Evolutionary conservation across 1,140 invertebrate genomes (phyloP), one percentile per base, ranked within the genome.

Genomic region (Papilio polyxenes): DNA sequence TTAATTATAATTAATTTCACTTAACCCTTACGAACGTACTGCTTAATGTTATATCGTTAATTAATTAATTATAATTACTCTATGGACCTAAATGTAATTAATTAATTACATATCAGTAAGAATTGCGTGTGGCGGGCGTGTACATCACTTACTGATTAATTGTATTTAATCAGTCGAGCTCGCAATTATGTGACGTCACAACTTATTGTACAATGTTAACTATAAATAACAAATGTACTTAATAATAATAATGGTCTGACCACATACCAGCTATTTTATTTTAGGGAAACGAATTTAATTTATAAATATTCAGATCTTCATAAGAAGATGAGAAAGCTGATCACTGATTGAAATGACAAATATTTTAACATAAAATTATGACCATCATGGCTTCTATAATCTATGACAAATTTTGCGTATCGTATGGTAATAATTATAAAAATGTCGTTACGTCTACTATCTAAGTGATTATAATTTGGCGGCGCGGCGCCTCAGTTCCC

Each of bases 401-500:
- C 56, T 59, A 59, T 59, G 56, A 20, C 8, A 17, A 59, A 3
- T 20, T 59, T 20, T 59, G 56, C 7, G 2, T 59, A 59, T 59
- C 11, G 65, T 37, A 6, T 15, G 3, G 1, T 37, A 40, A 37
- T 10, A 37, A 3, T 3, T 15, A 40, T 37, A 49, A 62, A 17
- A 49, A 20, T 75, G 7, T 56, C 53, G 17, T 37, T 2, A 81
- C 74, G 72, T 51, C 15, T 20, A 2, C 6, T 20, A 48, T 49
- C 20, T 20, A 51, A 75, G 59, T 72, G 82, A 23, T 31, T 23
- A 20, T 65, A 62, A 65, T 65, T 81, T 80, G 53, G 81, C 78
- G 75, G 75, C 75, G 81, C 78, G 75, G 75, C 75, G 75, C 23
- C 20, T 77, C 20, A 77, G 56, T 87, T 85, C 84, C 82, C 86